Percentiles rank a stretch among this genome's conserved stretches.
phyloP scores from a whole-genome alignment of 2,113 vertebrate species.

The Sphaerodactylus townsendi region DNA sequence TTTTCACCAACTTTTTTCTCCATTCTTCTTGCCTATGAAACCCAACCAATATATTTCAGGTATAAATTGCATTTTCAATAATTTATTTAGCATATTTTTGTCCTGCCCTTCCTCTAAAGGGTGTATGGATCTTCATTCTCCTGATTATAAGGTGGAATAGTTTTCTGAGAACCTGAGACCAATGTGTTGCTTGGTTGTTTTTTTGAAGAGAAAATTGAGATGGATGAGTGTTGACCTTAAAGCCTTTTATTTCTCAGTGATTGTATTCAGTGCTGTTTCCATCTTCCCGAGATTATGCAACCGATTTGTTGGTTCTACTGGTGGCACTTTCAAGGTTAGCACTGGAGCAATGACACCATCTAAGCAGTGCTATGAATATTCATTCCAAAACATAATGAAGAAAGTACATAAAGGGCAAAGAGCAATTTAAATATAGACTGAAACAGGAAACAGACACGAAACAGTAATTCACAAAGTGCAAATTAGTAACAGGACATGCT shows the following conservation, averaged over 20 bases:
- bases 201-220: neutral
- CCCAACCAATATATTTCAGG: too few relatives aligned
- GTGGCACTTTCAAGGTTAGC: conserved; percentile 60
- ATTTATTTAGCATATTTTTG: too few relatives aligned
- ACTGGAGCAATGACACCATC: conserved; percentile 55
- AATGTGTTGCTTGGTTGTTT: neutral
- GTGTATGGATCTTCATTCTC: too few relatives aligned
- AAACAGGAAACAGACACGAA: conserved; percentile 61
- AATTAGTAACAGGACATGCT: conserved; percentile 53
- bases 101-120: too few relatives aligned
- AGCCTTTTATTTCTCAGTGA: neutral
- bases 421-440: conserved; percentile 61
- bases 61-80: too few relatives aligned
- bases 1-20: too few relatives aligned
- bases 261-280: neutral
- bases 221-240: neutral
- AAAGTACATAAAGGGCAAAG: conserved; percentile 61
- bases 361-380: conserved; percentile 60
- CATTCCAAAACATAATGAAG: conserved; percentile 51
- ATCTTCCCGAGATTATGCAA: conserved; percentile 20
- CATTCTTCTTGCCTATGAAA: too few relatives aligned
- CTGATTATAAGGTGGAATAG: neutral
- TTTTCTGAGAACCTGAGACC: neutral
- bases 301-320: neutral
- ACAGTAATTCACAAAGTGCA: conserved; percentile 59